Evolutionary conservation across 2,113 vertebrate species (phyloP).

Genomic region (Odocoileus virginianus): DNA sequence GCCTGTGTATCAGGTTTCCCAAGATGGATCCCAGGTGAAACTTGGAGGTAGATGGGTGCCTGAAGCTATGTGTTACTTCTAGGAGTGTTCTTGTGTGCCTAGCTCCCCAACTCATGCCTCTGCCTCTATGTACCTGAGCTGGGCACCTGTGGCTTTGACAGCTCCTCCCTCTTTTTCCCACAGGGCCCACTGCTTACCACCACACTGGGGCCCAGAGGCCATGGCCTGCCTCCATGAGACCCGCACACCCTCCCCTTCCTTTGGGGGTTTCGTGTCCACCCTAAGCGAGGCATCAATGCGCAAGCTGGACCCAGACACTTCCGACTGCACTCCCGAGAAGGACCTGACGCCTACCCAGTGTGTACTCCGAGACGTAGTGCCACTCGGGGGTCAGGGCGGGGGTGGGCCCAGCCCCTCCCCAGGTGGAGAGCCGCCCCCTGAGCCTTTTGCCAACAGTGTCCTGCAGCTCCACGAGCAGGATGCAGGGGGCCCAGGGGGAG

Average conservation of each 20-base stretch:
- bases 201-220: slow-evolving; percentile 37
- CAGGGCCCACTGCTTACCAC: slow-evolving; percentile 34
- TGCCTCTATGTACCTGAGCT: background rate
- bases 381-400: slow-evolving; percentile 83
- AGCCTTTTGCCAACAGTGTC: slow-evolving; percentile 91
- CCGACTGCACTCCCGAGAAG: slow-evolving; percentile 91
- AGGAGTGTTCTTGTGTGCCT: background rate
- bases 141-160: background rate
- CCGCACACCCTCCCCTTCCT: slow-evolving; percentile 90
- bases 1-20: background rate
- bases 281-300: slow-evolving; percentile 88
- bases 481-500: slow-evolving; percentile 70
- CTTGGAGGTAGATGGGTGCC: too few relatives aligned
- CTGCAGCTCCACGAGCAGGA: slow-evolving; percentile 91
- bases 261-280: slow-evolving; percentile 88
- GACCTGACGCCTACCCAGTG: slow-evolving; percentile 95
- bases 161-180: background rate
- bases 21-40: background rate
- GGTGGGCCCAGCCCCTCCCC: slow-evolving; percentile 82
- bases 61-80: background rate
- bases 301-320: slow-evolving; percentile 88
- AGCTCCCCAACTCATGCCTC: background rate
- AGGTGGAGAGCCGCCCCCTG: slow-evolving; percentile 86
- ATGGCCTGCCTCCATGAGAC: slow-evolving; percentile 94
- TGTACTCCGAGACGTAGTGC: slow-evolving; percentile 92